phyloP scores from a whole-genome alignment of 2,113 vertebrate species.

The Stigmatopora nigra region DNA sequence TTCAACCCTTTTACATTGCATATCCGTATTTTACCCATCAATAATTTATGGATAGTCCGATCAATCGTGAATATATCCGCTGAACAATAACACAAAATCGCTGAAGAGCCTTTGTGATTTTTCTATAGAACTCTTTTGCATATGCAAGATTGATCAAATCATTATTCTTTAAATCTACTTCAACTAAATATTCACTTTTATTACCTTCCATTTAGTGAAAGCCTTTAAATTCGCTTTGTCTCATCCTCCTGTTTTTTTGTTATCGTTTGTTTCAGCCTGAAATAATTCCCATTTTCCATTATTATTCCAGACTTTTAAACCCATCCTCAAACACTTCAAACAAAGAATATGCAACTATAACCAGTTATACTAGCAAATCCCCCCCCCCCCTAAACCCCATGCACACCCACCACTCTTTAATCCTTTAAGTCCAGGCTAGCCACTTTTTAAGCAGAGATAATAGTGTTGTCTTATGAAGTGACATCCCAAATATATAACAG shows the following conservation, averaged over 20 bases:
- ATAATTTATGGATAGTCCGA: not conserved
- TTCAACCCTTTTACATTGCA: not conserved
- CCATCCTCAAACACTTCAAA: not conserved
- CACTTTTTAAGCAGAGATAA: conserved; percentile 25
- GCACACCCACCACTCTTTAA: conserved; percentile 14
- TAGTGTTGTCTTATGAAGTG: conserved; percentile 5
- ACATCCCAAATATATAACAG: not conserved
- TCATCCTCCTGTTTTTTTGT: too few species aligned
- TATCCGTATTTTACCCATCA: not conserved
- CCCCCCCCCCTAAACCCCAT: conserved; percentile 13
- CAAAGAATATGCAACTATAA: not conserved
- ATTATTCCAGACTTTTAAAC: not conserved
- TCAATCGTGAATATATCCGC: not conserved
- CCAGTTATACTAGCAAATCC: conserved; percentile 5
- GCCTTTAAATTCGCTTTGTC: too few species aligned
- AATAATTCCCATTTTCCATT: too few species aligned
- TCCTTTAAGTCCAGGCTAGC: conserved; percentile 22
- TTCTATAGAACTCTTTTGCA: not conserved
- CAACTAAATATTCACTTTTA: not conserved
- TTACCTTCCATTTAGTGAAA: too few species aligned
- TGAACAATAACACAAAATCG: not conserved
- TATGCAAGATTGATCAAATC: not conserved
- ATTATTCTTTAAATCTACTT: not conserved
- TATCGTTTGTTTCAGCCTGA: too few species aligned
- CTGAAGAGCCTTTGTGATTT: not conserved